phyloP scores from a whole-genome alignment of 2,888 invertebrate species.

The Trichopoda pennipes region DNA sequence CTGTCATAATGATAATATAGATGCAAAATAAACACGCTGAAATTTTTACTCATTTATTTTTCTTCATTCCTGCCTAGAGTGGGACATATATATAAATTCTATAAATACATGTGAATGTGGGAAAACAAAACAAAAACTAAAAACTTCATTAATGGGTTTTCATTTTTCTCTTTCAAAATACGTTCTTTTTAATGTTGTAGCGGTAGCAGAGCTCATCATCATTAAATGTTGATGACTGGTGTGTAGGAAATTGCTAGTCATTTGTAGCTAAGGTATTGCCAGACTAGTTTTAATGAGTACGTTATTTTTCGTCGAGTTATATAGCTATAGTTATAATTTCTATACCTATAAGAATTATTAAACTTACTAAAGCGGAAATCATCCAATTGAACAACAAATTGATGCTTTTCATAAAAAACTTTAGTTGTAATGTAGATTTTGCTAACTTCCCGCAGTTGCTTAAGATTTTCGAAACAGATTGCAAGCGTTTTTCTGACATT shows the following conservation, averaged over 20 bases:
- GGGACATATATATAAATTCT: slow-evolving; percentile 38
- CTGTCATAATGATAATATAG: slow-evolving; percentile 62
- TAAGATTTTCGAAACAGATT: no score
- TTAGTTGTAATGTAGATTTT: no score
- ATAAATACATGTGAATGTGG: slow-evolving; percentile 1
- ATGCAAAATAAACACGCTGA: slow-evolving; percentile 26
- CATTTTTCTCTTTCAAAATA: slow-evolving; percentile 39
- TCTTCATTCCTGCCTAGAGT: slow-evolving; percentile 20
- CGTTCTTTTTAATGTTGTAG: slow-evolving; percentile 10
- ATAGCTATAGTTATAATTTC: no score
- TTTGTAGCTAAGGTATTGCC: slow-evolving; percentile 57
- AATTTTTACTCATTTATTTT: slow-evolving; percentile 42
- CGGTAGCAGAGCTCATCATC: slow-evolving; percentile 69
- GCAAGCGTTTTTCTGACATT: no score
- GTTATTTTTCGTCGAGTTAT: no score
- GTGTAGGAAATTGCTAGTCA: slow-evolving; percentile 66
- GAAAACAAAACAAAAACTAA: slow-evolving; percentile 23
- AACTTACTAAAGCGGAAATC: no score
- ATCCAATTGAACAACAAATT: no score
- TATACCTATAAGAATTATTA: no score
- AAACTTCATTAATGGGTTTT: slow-evolving; percentile 61
- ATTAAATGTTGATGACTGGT: slow-evolving; percentile 69
- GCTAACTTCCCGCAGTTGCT: no score
- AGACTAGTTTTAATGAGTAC: slow-evolving; percentile 6
- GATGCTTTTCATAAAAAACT: no score